Conservation (phyloP, 2,888 invertebrate genomes). For the Parnassius orleans region DNA sequence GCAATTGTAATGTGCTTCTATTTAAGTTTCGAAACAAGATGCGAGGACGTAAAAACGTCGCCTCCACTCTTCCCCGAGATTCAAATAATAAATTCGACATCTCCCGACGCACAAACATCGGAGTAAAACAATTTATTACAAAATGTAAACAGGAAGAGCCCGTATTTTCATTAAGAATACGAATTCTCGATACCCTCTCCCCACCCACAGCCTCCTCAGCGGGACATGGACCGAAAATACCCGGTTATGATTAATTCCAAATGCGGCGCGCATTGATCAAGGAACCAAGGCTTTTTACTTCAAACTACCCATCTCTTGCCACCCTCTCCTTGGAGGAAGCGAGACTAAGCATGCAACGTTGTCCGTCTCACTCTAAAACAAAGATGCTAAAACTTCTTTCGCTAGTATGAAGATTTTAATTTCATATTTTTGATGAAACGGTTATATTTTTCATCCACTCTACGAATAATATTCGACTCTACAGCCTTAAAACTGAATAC, state of each 20-base stretch:
- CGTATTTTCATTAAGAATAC: constrained; percentile 81
- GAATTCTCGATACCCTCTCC: constrained; percentile 64
- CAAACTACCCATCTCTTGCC: constrained; percentile 76
- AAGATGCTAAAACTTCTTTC: constrained; percentile 82
- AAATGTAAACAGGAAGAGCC: constrained; percentile 80
- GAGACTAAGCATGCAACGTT: constrained; percentile 74
- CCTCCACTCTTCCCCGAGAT: constrained; percentile 30
- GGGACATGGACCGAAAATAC: constrained; percentile 78
- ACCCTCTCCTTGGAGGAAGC: constrained; percentile 53
- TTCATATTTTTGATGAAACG: constrained; percentile 81
- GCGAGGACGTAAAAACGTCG: constrained; percentile 18
- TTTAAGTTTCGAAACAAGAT: constrained; percentile 19
- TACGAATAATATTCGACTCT: constrained; percentile 41
- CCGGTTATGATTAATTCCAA: constrained; percentile 81
- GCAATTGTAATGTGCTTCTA: constrained; percentile 13
- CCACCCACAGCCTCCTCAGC: constrained; percentile 42
- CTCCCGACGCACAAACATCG: constrained; percentile 55
- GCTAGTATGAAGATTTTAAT: constrained; percentile 82
- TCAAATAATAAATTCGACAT: constrained; percentile 56
- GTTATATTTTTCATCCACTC: constrained; percentile 68
- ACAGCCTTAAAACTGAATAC: constrained; percentile 26
- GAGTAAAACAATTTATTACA: constrained; percentile 80
- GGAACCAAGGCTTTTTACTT: constrained; percentile 78
- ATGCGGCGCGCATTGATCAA: constrained; percentile 81
- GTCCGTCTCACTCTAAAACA: constrained; percentile 79